A percentile compares a stretch with the other conserved stretches of the same genome.
phyloP scores from a whole-genome alignment of 2,113 vertebrate species.

The Pimephales promelas region DNA sequence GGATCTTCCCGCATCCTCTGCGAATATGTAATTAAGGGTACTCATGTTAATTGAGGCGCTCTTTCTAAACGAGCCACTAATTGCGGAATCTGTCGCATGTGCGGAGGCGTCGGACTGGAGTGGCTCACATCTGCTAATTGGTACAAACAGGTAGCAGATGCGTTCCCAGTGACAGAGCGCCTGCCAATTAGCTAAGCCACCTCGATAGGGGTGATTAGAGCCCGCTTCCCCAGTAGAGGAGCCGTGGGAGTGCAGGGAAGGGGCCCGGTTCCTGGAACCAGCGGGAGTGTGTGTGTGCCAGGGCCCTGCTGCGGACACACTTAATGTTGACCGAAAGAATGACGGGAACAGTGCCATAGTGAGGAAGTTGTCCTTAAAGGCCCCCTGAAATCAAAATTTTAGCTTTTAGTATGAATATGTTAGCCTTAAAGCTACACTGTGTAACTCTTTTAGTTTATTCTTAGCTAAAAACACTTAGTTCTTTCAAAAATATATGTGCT shows the following conservation, averaged over 20 bases:
- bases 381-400: no score
- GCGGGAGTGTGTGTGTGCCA: background rate
- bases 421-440: no score
- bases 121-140: conserved; percentile 80
- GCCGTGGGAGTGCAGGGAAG: background rate
- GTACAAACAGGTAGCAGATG: conserved; percentile 85
- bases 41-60: conserved; percentile 83
- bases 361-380: background rate
- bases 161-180: conserved; percentile 63
- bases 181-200: conserved; percentile 73
- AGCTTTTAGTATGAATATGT: no score
- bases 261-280: background rate
- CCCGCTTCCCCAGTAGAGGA: conserved; percentile 5
- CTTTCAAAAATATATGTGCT: no score
- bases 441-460: no score
- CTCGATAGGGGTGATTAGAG: conserved; percentile 64
- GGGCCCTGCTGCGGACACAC: conserved; percentile 13
- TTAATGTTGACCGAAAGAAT: background rate
- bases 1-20: conserved; percentile 59
- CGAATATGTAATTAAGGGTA: conserved; percentile 84
- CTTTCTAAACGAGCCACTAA: conserved; percentile 87
- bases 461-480: no score
- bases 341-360: background rate
- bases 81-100: conserved; percentile 87
- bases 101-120: conserved; percentile 73